Evolutionary conservation across 2,113 vertebrate genomes (phyloP), one percentile per base, ranked within the genome.

Genomic region (Eulacestoma nigropectus): DNA sequence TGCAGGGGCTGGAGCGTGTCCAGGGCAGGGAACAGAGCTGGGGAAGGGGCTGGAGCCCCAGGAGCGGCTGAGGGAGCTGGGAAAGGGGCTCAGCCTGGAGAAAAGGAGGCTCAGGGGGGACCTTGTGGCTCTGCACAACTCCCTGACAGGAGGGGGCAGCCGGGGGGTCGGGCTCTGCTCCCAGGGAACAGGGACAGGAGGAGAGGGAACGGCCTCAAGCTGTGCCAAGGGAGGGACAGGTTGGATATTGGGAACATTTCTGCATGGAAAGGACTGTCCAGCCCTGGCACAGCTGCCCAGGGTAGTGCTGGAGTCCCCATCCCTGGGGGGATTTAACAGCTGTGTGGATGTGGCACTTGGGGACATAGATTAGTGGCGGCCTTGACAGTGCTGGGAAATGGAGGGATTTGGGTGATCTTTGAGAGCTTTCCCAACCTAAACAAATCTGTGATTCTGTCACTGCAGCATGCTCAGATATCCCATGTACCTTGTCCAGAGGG

Each of bases 221-320:
- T 56, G 78, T 10, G 63, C n/a, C 22, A 68, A 42, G 29, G 39
- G 16, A 80, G 21, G 16, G 0, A 1, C 33, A 37, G 41, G 39
- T 0, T 7, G 26, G 14, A 33, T 5, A 4, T 1, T 8, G 12
- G 53, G 23, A 18, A 11, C 0, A 26, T 9, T 55, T 7, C 21
- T 32, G 7, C 27, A 1, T 21, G 21, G 41, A 4, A 49, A 27
- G 29, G 6, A 2, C 0, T 3, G 6, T 41, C n/a, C 0, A 1
- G 20, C 18, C 1, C 8, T 41, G 64, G 30, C 42, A 57, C 11
- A 11, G 53, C 52, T 81, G n/a, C 4, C 42, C 78, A 39, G 53
- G n/a, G 62, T 7, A 46, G 41, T 3, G 27, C 1, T 59, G 44
- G 35, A 69, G 10, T n/a, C 2, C 29, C 29, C 53, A 33, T 49